Base-by-base conservation (phyloP, 2,797 vertebrate genomes). In the Silurus aristotelis region DNA sequence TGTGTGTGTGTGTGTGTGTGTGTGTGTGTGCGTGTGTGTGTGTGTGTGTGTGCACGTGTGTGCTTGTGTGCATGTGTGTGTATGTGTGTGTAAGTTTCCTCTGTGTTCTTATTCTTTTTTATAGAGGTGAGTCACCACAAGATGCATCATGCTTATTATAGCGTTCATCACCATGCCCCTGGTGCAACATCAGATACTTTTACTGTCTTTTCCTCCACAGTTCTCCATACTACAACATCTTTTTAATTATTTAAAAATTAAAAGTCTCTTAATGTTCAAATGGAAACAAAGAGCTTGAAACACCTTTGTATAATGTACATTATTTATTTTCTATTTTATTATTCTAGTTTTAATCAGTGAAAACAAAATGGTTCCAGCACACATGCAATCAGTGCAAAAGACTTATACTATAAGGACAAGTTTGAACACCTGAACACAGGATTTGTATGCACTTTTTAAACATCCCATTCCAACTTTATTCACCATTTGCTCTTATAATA, bases 61-160 rank as follows among this genome's bases (percentile, higher is more conserved):
- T 83, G 68, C 14, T 4, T 60, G 78, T 52, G 52, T 64, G 60
- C n/a, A 20, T n/a, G 77, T 25, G 77, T 25, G 58, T 15, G 76
- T n/a, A 31, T 5, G 17, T 22, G 60, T 27, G 63, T 67, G 64
- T 66, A 6, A 81, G 80, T 78, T 55, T 80, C 68, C 27, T 71
- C 67, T 64, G 13, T 48, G 27, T 1, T 72, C 58, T 68, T 68
- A 22, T 43, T 70, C 64, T 83, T 61, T 82, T 79, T 79, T 72
- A 17, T 64, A 52, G 75, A 85, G 63, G 56, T 71, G 43, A 73
- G 56, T 70, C 38, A 67, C 52, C 73, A 84, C 27, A 58, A 56
- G 22, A 43, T 5, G 31, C 48, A 27, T 85, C 56, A 61, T 15
- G 76, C 71, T 73, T 73, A 73, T 68, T 72, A 83, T 73, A 27